Conservation (phyloP, 1,140 invertebrate species). For the Philotrypesis tridentata region DNA sequence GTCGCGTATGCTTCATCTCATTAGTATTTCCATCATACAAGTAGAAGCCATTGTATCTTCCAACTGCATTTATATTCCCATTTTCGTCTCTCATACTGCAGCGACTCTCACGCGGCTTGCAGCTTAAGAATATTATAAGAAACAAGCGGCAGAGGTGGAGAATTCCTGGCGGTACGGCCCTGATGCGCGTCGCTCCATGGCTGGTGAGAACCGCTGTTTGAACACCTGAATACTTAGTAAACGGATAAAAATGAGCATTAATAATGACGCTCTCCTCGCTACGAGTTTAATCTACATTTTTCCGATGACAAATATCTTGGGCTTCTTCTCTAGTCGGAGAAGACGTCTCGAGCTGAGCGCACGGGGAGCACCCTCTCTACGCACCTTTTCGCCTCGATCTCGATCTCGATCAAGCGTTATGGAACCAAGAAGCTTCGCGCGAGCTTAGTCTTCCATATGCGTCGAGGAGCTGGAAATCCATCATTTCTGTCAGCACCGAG, state of each 20-base stretch:
- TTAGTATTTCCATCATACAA: slow-evolving; percentile 66
- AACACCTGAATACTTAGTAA: slow-evolving; percentile 75
- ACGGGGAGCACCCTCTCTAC: slow-evolving; percentile 42
- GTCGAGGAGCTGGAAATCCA: not conserved
- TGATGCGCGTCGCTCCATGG: not conserved
- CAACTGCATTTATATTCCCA: slow-evolving; percentile 63
- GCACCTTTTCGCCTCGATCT: not conserved
- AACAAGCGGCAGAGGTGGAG: not conserved
- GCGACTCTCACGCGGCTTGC: slow-evolving; percentile 58
- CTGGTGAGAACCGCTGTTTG: slow-evolving; percentile 66
- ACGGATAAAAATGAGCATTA: slow-evolving; percentile 74
- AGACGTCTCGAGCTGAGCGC: slow-evolving; percentile 60
- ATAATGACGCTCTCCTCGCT: slow-evolving; percentile 66
- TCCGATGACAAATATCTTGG: slow-evolving; percentile 64
- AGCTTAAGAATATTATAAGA: too few species aligned
- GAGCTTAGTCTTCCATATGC: not conserved
- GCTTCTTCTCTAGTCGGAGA: slow-evolving; percentile 63
- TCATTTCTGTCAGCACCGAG: too few species aligned
- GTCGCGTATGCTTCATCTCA: slow-evolving; percentile 55
- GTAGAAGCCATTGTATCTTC: slow-evolving; percentile 63
- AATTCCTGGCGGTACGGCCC: slow-evolving; percentile 26
- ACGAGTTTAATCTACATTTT: slow-evolving; percentile 70
- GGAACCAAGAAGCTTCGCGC: not conserved
- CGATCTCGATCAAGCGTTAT: not conserved
- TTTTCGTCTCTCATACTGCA: slow-evolving; percentile 65